Conservation (phyloP, 2,888 invertebrate genomes). For the Melanargia galathea region DNA sequence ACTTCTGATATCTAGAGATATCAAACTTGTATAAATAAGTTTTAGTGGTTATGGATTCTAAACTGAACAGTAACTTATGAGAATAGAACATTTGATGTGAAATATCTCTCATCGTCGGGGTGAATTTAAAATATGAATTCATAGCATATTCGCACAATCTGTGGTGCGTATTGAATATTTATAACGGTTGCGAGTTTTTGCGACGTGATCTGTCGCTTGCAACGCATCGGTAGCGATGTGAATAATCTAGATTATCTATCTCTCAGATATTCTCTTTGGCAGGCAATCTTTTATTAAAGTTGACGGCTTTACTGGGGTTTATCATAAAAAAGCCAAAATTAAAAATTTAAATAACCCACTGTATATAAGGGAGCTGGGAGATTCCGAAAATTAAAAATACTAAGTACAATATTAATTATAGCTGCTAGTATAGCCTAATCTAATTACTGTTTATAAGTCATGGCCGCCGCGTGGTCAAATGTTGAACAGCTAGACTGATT, state of each 20-base stretch:
- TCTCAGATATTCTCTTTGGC: conserved; percentile 9
- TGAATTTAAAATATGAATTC: conserved; percentile 22
- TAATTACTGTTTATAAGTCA: no score
- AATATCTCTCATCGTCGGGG: conserved; percentile 10
- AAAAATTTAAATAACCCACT: background rate
- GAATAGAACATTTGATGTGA: conserved; percentile 1
- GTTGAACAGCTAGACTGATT: no score
- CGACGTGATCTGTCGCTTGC: conserved; percentile 22
- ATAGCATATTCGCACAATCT: conserved; percentile 21
- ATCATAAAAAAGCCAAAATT: no score
- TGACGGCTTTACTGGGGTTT: background rate
- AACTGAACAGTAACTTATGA: background rate
- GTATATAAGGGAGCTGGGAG: no score
- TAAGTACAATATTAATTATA: no score
- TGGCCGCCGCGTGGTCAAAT: no score
- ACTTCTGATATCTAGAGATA: background rate
- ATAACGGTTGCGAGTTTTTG: conserved; percentile 16
- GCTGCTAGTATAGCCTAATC: no score
- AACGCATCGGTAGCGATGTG: conserved; percentile 9
- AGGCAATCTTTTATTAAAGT: conserved; percentile 1
- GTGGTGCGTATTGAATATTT: conserved; percentile 22
- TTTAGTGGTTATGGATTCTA: background rate
- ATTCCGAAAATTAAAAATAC: no score
- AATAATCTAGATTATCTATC: conserved; percentile 15
- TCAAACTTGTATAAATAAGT: background rate